Evolutionary conservation across 1,140 invertebrate species (phyloP).

Genomic region (Hycleus phaleratus): DNA sequence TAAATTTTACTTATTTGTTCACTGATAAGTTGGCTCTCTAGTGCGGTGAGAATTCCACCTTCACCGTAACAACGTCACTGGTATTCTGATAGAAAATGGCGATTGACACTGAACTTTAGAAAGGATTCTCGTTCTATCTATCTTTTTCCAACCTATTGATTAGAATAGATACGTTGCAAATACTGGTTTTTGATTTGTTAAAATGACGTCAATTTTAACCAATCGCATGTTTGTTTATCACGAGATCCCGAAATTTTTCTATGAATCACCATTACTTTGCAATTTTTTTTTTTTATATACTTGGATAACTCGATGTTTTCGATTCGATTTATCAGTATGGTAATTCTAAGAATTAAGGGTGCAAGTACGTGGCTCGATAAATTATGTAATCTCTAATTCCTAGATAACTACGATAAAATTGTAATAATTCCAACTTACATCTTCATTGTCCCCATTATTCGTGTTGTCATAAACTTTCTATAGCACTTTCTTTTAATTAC

Average conservation of each 20-base stretch:
- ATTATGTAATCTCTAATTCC: no score
- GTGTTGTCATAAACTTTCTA: background rate
- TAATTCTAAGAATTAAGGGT: no score
- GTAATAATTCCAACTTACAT: slow-evolving; percentile 1
- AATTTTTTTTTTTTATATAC: background rate
- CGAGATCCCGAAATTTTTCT: background rate
- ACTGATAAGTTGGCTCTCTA: background rate
- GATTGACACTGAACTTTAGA: slow-evolving; percentile 3
- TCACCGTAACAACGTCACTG: background rate
- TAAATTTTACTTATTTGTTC: no score
- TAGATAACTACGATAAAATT: no score
- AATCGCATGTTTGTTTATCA: slow-evolving; percentile 1
- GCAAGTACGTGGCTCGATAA: no score
- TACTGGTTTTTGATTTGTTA: slow-evolving; percentile 7
- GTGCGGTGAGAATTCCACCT: background rate
- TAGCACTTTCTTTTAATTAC: slow-evolving; percentile 9
- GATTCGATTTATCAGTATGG: no score
- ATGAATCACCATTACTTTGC: slow-evolving; percentile 12
- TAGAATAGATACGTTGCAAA: background rate
- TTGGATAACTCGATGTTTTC: no score
- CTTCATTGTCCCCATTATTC: slow-evolving; percentile 6
- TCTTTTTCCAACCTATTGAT: background rate
- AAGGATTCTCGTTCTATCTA: background rate
- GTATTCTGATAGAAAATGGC: slow-evolving; percentile 1
- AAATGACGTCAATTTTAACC: background rate